Base-by-base conservation (phyloP, 2,888 invertebrate species). In the Shargacucullia verbasci region DNA sequence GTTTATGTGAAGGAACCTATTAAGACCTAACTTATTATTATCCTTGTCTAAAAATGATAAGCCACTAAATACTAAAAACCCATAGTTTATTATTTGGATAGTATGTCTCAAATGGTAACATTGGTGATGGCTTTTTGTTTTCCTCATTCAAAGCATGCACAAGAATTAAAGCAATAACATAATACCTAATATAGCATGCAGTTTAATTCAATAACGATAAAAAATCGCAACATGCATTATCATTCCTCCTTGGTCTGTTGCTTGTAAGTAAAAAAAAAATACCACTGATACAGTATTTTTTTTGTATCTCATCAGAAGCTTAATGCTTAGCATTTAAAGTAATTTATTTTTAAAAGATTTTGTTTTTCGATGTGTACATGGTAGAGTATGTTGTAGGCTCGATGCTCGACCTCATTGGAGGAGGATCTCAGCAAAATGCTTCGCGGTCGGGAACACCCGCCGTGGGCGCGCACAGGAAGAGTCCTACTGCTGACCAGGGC, bases 391-490 rank as follows among this genome's bases (percentile, higher is more conserved):
- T 74, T 70, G n/a, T 73, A 93, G 94, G 92, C 78, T 92, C 93
- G 71, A 96, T 97, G 94, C 88, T 96, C 85, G 97, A 97, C 88
- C 93, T 97, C 76, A 95, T 97, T 78, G 95, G 96, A 62, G 96
- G 96, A 57, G 95, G 95, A 60, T 86, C 91, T 63, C 91, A 91
- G 66, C 91, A 92, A 73, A 89, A 67, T 55, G 88, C 95, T 39
- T 97, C 97, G n/a, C 95, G 98, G 53, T 97, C 97, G 49, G 96
- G 96, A 55, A 97, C 98, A 0, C 98, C 98, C 9, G 96, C 96
- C 6, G 96, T 97, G 62, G 94, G 95, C 34, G 92, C 95, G 34
- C 96, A 96, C 68, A 95, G 97, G 80, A 98, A 97, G 89, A 98
- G 98, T 76, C 97, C 98, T 48, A 97, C 98, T 1, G 95, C 96